phyloP scores from a whole-genome alignment of 2,888 invertebrate genomes.

The Spodoptera exigua region DNA sequence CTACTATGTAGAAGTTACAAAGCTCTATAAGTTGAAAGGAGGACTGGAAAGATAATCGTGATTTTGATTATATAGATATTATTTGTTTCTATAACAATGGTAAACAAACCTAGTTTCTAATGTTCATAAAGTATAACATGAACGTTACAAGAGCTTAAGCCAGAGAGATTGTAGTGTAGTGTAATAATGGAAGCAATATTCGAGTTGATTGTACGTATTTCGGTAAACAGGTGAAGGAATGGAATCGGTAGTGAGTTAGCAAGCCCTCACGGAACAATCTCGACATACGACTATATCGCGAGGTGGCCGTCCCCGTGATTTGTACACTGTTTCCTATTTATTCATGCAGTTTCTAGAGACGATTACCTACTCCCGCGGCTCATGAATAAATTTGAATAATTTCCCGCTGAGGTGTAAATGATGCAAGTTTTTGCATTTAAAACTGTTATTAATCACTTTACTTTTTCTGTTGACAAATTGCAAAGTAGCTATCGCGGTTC shows the following conservation, averaged over 20 bases:
- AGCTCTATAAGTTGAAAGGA: background rate
- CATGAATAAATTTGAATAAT: conserved; percentile 88
- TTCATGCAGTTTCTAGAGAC: conserved; percentile 84
- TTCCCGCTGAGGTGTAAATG: conserved; percentile 84
- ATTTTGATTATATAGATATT: conserved; percentile 1
- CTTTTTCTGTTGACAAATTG: conserved; percentile 75
- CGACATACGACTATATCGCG: conserved; percentile 62
- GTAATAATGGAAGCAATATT: conserved; percentile 45
- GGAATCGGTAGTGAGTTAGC: conserved; percentile 52
- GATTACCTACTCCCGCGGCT: conserved; percentile 83
- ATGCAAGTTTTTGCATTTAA: conserved; percentile 87
- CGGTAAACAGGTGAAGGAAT: conserved; percentile 44
- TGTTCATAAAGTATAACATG: conserved; percentile 24
- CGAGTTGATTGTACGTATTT: conserved; percentile 47
- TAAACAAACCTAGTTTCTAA: conserved; percentile 19
- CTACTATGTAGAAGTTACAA: background rate
- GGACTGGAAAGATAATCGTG: conserved; percentile 3
- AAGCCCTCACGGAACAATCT: conserved; percentile 59
- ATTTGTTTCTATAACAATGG: conserved; percentile 10
- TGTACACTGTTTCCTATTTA: conserved; percentile 84
- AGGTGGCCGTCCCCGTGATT: conserved; percentile 74
- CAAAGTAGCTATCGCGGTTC: conserved; percentile 52
- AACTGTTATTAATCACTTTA: conserved; percentile 83
- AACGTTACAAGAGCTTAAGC: conserved; percentile 35
- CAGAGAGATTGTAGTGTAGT: conserved; percentile 30